Base-by-base conservation (phyloP, 2,797 vertebrate species). In the Iguana delicatissima region DNA sequence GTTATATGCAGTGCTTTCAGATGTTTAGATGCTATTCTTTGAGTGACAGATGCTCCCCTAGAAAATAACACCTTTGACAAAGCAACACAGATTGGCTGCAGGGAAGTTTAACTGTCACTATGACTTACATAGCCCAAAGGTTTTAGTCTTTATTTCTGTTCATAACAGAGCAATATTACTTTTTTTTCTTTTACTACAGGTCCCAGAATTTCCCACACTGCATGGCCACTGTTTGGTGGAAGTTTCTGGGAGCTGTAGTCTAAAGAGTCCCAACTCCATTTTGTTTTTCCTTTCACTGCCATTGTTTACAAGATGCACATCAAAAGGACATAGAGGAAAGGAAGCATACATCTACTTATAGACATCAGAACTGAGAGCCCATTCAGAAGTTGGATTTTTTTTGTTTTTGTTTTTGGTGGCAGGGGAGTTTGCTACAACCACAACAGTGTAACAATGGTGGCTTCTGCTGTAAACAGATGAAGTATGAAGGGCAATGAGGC, bases 51-150 rank as follows among this genome's bases (percentile, higher is more conserved):
- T 26, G 3, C 5, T 3, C 16, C 22, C 10, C 84, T 88, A 29
- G 67, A 80, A 84, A 92, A 90, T 93, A 91, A 84, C 92, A 81
- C 67, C 32, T 85, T 76, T 0, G 0, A 90, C 80, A 85, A 9
- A 88, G 29, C 38, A 74, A 89, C 90, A 92, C 67, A 90, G 80
- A 88, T 77, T 67, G 35, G 72, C 42, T 88, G 85, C 62, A 85
- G 83, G 46, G 79, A 89, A 76, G 90, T 18, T 90, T 46, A 89
- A 80, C 18, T 0, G 55, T 85, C 50, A 64, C 52, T 72, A n/a
- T 67, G 76, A 90, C 20, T 18, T 35, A 55, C 0, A 0, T 0
- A 73, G 92, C 80, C 50, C n/a, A 87, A 46, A 69, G 0, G 1
- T 62, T 89, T 74, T 85, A 20, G 0, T 10, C 38, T 73, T 80